phyloP scores from a whole-genome alignment of 92 coral and sea anemone species.

The Phenganax stokvisi region DNA sequence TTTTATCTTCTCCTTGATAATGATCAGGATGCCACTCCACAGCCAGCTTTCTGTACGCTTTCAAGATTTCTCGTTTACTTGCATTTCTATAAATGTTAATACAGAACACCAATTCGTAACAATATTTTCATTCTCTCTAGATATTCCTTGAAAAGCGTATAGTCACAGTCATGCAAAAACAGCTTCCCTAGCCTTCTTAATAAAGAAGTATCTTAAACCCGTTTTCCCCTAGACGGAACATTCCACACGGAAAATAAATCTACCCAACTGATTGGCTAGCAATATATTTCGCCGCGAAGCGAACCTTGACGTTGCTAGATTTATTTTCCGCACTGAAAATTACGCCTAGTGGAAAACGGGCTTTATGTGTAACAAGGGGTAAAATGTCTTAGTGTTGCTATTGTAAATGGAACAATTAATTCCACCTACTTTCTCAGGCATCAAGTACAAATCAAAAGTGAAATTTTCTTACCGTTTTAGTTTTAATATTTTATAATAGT shows the following conservation, averaged over 20 bases:
- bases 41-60: slow-evolving; percentile 89
- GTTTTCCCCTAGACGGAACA: too few relatives aligned
- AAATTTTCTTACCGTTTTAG: slow-evolving; percentile 63
- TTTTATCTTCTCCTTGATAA: slow-evolving; percentile 74
- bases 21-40: slow-evolving; percentile 99
- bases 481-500: slow-evolving; percentile 91
- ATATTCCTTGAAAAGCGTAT: not conserved
- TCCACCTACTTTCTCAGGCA: not conserved
- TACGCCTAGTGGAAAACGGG: too few relatives aligned
- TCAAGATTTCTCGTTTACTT: slow-evolving; percentile 73
- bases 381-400: not conserved
- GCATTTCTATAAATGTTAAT: slow-evolving; percentile 56
- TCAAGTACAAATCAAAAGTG: not conserved
- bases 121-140: not conserved
- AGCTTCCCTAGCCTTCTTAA: too few relatives aligned
- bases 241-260: too few relatives aligned
- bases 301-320: too few relatives aligned
- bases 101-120: not conserved
- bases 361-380: not conserved
- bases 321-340: too few relatives aligned
- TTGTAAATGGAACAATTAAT: too few relatives aligned
- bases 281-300: too few relatives aligned
- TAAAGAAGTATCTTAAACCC: too few relatives aligned
- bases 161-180: not conserved
- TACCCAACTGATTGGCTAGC: too few relatives aligned